These are phyloP conservation scores for Trididemnum nubilum DNA, from an alignment of 23 tunicate genomes.

Conservation along the genomic window DNA sequence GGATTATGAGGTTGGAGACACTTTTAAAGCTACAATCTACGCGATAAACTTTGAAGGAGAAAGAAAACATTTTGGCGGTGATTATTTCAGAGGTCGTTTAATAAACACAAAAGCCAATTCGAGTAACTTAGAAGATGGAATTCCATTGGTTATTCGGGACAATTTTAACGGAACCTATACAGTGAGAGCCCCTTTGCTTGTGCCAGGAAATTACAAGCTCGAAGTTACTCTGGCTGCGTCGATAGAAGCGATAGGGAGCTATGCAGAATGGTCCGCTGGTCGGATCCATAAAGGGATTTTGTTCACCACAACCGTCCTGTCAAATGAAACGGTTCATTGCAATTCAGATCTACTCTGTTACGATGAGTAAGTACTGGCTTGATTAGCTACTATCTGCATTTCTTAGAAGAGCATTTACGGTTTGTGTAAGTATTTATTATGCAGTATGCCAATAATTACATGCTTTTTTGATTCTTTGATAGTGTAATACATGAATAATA, in stretches of 20 bases:
- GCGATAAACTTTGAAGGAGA: neutral
- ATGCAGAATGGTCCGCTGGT: neutral
- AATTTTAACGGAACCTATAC: slow-evolving; percentile 29
- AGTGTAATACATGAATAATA: too few relatives aligned
- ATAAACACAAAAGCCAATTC: neutral
- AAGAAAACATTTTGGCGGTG: slow-evolving; percentile 16
- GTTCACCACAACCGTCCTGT: slow-evolving; percentile 2
- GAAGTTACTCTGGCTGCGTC: slow-evolving; percentile 24
- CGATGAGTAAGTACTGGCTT: slow-evolving; percentile 13
- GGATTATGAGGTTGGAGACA: slow-evolving; percentile 3
- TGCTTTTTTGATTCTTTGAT: too few relatives aligned
- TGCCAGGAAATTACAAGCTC: slow-evolving; percentile 1
- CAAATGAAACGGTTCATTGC: slow-evolving; percentile 30
- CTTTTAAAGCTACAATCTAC: neutral
- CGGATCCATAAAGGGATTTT: slow-evolving; percentile 8
- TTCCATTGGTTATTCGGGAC: slow-evolving; percentile 22
- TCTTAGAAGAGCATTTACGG: neutral
- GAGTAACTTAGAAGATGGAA: slow-evolving; percentile 8
- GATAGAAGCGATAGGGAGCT: slow-evolving; percentile 11
- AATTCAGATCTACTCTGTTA: slow-evolving; percentile 7
- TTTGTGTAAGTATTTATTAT: too few relatives aligned
- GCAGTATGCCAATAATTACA: neutral
- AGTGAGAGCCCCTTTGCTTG: slow-evolving; percentile 12
- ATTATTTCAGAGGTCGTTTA: slow-evolving; percentile 20
- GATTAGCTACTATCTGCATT: too few relatives aligned